A percentile compares a stretch with the other conserved stretches of the same genome.
Evolutionary conservation across 1,140 invertebrate species (phyloP).

Genomic region (Drosophila tani): DNA sequence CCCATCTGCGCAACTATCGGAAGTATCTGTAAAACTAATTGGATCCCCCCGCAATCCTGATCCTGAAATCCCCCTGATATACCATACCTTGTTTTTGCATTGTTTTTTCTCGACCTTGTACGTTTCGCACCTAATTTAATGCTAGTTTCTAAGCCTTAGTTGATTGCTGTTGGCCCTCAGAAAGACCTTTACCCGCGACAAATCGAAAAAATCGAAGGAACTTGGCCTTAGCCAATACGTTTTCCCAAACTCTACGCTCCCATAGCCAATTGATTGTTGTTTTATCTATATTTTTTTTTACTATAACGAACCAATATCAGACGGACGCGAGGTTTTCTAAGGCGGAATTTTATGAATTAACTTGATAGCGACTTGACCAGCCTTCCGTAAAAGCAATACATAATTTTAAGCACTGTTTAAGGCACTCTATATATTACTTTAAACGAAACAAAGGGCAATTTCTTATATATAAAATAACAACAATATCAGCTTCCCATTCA

Average conservation of each 20-base stretch:
- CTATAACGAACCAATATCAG: background rate
- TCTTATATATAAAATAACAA: too few species aligned
- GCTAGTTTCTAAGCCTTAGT: conserved; percentile 64
- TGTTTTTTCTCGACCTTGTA: conserved; percentile 42
- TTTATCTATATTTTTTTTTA: conserved; percentile 20
- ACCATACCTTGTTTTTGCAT: conserved; percentile 19
- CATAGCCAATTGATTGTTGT: conserved; percentile 64
- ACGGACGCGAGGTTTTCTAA: background rate
- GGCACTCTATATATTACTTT: too few species aligned
- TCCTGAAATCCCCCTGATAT: background rate
- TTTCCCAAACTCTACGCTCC: conserved; percentile 42
- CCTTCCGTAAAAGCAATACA: background rate
- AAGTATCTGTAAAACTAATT: conserved; percentile 81
- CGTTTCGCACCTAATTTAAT: conserved; percentile 61
- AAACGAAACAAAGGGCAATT: too few species aligned
- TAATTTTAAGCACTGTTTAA: background rate
- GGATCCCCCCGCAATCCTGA: background rate
- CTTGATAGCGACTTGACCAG: background rate
- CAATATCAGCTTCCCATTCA: too few species aligned
- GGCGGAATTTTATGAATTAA: background rate
- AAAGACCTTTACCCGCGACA: background rate
- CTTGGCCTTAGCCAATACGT: conserved; percentile 12
- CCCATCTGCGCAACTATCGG: conserved; percentile 82
- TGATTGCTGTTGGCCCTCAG: conserved; percentile 53
- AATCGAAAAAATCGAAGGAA: conserved; percentile 13